These are phyloP conservation scores for Lithosia quadra DNA, from an alignment of 2,888 invertebrate species.

Conservation along the genomic window DNA sequence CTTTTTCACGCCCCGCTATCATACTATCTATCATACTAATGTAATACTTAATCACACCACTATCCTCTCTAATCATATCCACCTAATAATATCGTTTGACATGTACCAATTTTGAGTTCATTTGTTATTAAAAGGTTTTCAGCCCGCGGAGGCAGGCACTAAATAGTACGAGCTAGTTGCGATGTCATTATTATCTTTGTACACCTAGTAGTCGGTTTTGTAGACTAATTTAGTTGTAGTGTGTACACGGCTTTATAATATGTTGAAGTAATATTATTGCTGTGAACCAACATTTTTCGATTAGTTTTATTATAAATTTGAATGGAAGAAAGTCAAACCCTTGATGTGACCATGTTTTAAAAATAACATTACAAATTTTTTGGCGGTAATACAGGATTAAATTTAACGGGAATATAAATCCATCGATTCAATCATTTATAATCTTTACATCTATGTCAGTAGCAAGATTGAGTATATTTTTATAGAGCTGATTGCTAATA, in stretches of 20 bases:
- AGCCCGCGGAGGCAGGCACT: conserved; percentile 57
- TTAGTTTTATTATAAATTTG: no score
- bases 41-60: background rate
- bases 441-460: no score
- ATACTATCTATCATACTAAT: background rate
- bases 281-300: background rate
- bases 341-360: no score
- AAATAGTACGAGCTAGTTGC: conserved; percentile 46
- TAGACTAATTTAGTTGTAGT: conserved; percentile 11
- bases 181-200: conserved; percentile 29
- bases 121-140: conserved; percentile 86
- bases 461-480: no score
- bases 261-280: background rate
- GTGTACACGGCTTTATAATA: conserved; percentile 7
- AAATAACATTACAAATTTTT: no score
- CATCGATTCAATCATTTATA: no score
- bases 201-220: conserved; percentile 7
- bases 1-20: no score
- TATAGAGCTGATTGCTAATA: no score
- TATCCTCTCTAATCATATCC: conserved; percentile 47
- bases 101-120: conserved; percentile 86
- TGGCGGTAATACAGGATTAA: no score
- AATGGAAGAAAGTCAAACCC: no score
- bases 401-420: no score
- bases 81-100: conserved; percentile 84